A percentile compares a stretch with the other conserved stretches of the same genome.
Conservation (phyloP, 2,888 invertebrate genomes). For the Papilio gigon region DNA sequence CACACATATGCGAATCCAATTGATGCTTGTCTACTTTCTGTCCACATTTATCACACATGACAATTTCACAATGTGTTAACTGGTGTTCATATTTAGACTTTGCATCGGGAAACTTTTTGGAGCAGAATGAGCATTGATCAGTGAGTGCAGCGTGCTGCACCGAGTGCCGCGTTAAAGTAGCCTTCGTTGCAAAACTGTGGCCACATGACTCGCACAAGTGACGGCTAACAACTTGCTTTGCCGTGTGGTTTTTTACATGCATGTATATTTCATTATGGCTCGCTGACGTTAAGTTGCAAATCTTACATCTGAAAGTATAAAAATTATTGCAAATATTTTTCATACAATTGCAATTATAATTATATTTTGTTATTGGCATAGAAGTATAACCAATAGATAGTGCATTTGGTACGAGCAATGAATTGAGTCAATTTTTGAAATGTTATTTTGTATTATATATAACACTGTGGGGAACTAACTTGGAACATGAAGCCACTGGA, state of each 20-base stretch:
- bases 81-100: conserved; percentile 58
- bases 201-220: conserved; percentile 77
- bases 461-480: no score
- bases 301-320: conserved; percentile 77
- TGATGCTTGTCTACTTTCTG: conserved; percentile 57
- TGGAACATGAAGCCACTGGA: no score
- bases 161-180: conserved; percentile 64
- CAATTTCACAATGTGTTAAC: conserved; percentile 58
- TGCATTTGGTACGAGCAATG: no score
- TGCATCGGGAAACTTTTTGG: conserved; percentile 53
- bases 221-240: conserved; percentile 51
- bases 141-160: conserved; percentile 53
- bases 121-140: conserved; percentile 60
- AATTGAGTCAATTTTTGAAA: no score
- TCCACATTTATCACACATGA: conserved; percentile 75
- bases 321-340: no score
- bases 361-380: no score
- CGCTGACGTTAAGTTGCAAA: conserved; percentile 82
- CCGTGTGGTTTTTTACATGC: conserved; percentile 82
- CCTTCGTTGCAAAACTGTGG: conserved; percentile 64
- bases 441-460: no score
- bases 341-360: no score
- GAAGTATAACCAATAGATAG: no score
- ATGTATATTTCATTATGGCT: conserved; percentile 81
- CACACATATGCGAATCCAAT: conserved; percentile 59